Base-by-base conservation (phyloP, 2,888 invertebrate species). In the Aelia acuminata region DNA sequence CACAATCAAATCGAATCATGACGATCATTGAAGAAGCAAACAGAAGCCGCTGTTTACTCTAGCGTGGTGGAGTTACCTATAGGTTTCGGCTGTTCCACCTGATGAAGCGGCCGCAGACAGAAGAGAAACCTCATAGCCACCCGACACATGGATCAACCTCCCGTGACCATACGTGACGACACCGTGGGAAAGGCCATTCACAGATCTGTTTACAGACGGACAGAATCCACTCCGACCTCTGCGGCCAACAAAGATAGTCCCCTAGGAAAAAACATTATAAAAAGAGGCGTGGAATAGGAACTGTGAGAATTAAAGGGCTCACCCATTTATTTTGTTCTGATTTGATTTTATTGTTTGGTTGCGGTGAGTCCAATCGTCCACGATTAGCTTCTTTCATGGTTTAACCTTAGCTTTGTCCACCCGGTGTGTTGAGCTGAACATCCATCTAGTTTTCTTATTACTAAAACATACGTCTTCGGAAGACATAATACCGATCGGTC, bases 271-370 rank as follows among this genome's bases (percentile, higher is more conserved):
- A 80, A 47, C 80, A 13, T 20, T 43, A 85, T 85, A 85, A 85
- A 85, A 85, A 85, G 53, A 39, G 85, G 85, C 85, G 85, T 85
- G 53, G 85, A 85, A 85, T 85, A 49, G 50, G 43, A 39, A 53
- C 53, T 85, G 85, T 85, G 85, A 85, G 85, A 85, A 85, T 85
- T 85, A 85, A 85, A 85, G 85, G 85, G 50, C 50, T 85, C 53
- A 39, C 22, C 85, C 85, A 85, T 85, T 85, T 85, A 85, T 85
- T 85, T 85, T 53, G 49, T 85, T 85, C 50, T 85, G 85, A 85
- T 85, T 85, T 53, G 50, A 85, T 85, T 85, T 85, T 85, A 85
- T 85, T 85, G 85, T 85, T 85, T 85, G 85, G 85, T 85, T 26
- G 85, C 80, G 80, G 80, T 80, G 80, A 80, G 43, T 80, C 80